Conservation (phyloP, 2,888 invertebrate species). For the Oxycera nigricornis region DNA sequence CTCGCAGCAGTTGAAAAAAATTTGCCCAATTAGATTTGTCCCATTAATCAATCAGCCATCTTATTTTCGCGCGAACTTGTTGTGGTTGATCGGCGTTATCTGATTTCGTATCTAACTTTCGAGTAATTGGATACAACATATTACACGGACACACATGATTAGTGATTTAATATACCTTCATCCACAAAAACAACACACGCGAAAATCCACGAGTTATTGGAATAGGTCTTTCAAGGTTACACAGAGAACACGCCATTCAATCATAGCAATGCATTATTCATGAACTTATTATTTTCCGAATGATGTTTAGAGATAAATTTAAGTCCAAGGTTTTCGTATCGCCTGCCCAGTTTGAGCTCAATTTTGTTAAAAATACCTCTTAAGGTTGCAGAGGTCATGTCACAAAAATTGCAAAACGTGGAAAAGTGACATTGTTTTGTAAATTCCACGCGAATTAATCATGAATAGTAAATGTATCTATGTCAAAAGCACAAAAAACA, state of each 20-base stretch:
- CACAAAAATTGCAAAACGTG: background rate
- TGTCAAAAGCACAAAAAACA: background rate
- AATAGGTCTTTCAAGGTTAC: background rate
- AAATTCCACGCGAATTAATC: background rate
- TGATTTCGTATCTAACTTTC: background rate
- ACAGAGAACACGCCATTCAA: background rate
- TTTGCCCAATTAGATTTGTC: no score
- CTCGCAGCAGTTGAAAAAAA: no score
- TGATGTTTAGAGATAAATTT: no score
- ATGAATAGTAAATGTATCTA: background rate
- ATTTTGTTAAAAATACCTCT: background rate
- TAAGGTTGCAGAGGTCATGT: constrained; percentile 5
- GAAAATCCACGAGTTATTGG: background rate
- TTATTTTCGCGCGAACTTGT: background rate
- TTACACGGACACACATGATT: background rate
- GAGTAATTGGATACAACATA: background rate
- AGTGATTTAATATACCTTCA: background rate
- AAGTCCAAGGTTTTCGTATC: no score
- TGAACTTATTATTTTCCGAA: background rate
- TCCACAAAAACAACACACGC: background rate
- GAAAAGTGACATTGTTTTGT: background rate
- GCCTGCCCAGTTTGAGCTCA: no score
- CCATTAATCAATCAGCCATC: background rate
- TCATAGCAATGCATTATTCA: background rate
- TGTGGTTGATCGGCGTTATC: background rate